Conservation (phyloP, 2,888 invertebrate genomes). For the Drosophila austrosaltans region DNA sequence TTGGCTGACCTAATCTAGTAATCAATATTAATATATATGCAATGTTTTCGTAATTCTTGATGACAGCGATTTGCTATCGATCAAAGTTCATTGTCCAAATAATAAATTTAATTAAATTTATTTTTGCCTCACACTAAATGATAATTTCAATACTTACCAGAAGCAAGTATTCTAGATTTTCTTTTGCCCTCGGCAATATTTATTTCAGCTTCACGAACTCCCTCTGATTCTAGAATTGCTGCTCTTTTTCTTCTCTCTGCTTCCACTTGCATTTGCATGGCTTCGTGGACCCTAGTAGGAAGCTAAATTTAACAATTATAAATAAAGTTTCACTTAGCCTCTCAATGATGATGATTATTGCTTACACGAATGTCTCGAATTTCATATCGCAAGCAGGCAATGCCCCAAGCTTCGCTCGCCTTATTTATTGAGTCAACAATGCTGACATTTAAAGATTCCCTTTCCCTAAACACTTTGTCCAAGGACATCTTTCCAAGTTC, state of each 20-base stretch:
- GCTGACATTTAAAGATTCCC: slow-evolving; percentile 96
- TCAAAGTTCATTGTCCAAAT: neutral
- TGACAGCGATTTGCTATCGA: too few relatives aligned
- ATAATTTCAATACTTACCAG: slow-evolving; percentile 85
- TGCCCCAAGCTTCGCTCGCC: slow-evolving; percentile 99
- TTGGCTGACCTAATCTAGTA: neutral
- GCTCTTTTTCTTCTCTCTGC: slow-evolving; percentile 98
- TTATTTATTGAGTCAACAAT: slow-evolving; percentile 99
- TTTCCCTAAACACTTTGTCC: slow-evolving; percentile 98
- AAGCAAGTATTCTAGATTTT: slow-evolving; percentile 94
- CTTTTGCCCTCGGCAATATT: slow-evolving; percentile 99
- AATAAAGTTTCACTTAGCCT: neutral
- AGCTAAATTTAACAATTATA: slow-evolving; percentile 85
- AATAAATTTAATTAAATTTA: neutral
- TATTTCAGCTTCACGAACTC: slow-evolving; percentile 94
- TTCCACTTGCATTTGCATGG: slow-evolving; percentile 99
- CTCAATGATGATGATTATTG: slow-evolving; percentile 4
- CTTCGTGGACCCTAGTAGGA: slow-evolving; percentile 97
- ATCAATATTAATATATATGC: too few relatives aligned
- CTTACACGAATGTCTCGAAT: slow-evolving; percentile 87
- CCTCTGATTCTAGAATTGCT: slow-evolving; percentile 98
- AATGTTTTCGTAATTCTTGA: too few relatives aligned
- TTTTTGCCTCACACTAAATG: too few relatives aligned
- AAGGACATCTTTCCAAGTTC: slow-evolving; percentile 98
- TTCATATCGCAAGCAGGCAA: slow-evolving; percentile 97